Evolutionary conservation across 2,797 vertebrate genomes (phyloP), one percentile per base, ranked within the genome.

Genomic region (Rhinichthys osculus): DNA sequence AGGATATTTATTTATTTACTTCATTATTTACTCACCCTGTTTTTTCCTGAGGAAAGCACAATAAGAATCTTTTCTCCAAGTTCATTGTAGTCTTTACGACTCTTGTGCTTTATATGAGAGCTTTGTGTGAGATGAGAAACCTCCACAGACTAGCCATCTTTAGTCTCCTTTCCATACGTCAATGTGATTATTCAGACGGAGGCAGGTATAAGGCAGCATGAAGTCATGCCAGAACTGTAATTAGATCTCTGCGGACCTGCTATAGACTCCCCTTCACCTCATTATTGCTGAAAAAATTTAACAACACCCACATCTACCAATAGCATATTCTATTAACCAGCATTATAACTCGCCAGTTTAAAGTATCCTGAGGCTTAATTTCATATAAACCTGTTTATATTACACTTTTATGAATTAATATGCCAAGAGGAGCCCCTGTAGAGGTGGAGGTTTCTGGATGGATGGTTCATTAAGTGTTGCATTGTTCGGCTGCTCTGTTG

Each of bases 231-330:
- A 52, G 47, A 66, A 71, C 54, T 62, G 33, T 87, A 87, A 87
- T 87, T 79, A 83, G 81, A 78, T 87, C 85, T 83, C 81, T 72
- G 85, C 1, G 74, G 85, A 87, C 6, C 1, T 40, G 33, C 70
- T 81, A 59, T 35, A 74, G 44, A 17, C 70, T 64, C 73, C 17
- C 33, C 47, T 62, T 72, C 16, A 35, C 10, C 62, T 81, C 74
- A 71, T 44, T 42, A 59, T 35, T 30, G 40, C 66, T 59, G 23
- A 57, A 72, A 66, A 44, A 57, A 50, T 19, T 0, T 27, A 52
- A 57, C 69, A 69, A 74, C 13, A 5, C 62, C 44, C 44, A 69
- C 44, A 69, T 72, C 81, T 72, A 64, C 19, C 71, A 66, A 74
- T 33, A 66, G 71, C 71, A 74, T 73, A 64, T 64, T 74, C 38